Percentiles rank a stretch among this genome's conserved stretches.
Conservation (phyloP, 2,797 vertebrate genomes). For the Cryptoblepharus egeriae region DNA sequence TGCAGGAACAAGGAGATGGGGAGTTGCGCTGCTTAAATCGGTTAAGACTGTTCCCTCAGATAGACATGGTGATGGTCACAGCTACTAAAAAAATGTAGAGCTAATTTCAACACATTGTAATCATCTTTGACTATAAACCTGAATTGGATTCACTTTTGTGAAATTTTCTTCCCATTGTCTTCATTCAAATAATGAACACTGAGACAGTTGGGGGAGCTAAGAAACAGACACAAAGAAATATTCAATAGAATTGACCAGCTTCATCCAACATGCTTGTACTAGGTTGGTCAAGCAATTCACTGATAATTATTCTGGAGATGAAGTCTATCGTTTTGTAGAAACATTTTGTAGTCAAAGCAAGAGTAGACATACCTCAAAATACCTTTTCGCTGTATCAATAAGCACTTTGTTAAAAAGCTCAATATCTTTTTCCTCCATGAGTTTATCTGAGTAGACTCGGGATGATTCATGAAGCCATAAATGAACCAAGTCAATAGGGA, state of each 20-base stretch:
- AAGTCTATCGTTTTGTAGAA: not conserved
- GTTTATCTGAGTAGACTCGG: conserved; percentile 78
- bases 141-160: not conserved
- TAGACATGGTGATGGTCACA: not conserved
- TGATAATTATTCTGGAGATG: conserved; percentile 2
- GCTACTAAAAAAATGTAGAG: not conserved
- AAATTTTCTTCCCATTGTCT: not conserved
- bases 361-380: conserved; percentile 72
- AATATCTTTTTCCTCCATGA: conserved; percentile 80
- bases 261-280: not conserved
- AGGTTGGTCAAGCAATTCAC: not conserved
- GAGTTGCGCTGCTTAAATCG: too few relatives aligned
- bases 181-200: conserved; percentile 20
- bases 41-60: too few relatives aligned
- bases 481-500: conserved; percentile 76
- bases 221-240: not conserved
- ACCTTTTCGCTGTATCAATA: conserved; percentile 78
- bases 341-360: conserved; percentile 11
- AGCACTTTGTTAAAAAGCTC: conserved; percentile 82
- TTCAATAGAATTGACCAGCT: conserved; percentile 2
- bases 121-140: not conserved
- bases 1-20: too few relatives aligned
- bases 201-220: not conserved
- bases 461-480: conserved; percentile 78
- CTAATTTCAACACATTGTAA: not conserved